Evolutionary conservation across 2,888 invertebrate genomes (phyloP), one percentile per base, ranked within the genome.

Genomic region (Hipparchia semele): DNA sequence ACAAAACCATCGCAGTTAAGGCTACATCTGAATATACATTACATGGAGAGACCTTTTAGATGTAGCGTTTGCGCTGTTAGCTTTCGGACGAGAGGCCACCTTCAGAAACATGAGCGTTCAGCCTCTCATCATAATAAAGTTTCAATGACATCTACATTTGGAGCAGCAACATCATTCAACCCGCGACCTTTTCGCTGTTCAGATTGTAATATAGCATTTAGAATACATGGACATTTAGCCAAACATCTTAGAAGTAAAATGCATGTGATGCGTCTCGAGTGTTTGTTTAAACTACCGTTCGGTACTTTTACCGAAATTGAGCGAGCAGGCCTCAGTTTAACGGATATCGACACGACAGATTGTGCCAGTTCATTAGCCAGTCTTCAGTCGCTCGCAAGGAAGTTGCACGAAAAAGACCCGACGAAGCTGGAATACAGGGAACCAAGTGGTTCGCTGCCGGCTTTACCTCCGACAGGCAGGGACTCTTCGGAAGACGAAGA

Each of bases 181-280:
- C 99, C 99, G 2, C 95, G 99, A 68, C 99, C 99, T 23, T 99
- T 99, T 88, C 98, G 98, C 84, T 99, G 99, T 92, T 96, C 96
- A 33, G 99, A 99, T 86, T 99, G 99, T 88, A 98, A 98, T 86
- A 98, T 98, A 80, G 99, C 99, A 8, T 99, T 99, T 88, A 95
- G 98, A 80, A 99, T 99, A 83, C 99, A 99, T 84, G 99, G 99
- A 0, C 99, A 99, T 90, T 94, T 99, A 82, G 99, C 99, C 0
- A 99, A 99, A 90, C 99, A 99, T 94, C 94, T 99, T 75, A 96
- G 99, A 72, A 98, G 98, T 77, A 99, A 99, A 94, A 97, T 98
- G 95, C 99, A 99, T 86, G 98, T 99, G 60, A 98, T 98, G 96
- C 97, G 98, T 82, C 94, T 99, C 77, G 99, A 99, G 89, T 98